Evolutionary conservation across 2,888 invertebrate species (phyloP).

Genomic region (Luperina nickerlii): DNA sequence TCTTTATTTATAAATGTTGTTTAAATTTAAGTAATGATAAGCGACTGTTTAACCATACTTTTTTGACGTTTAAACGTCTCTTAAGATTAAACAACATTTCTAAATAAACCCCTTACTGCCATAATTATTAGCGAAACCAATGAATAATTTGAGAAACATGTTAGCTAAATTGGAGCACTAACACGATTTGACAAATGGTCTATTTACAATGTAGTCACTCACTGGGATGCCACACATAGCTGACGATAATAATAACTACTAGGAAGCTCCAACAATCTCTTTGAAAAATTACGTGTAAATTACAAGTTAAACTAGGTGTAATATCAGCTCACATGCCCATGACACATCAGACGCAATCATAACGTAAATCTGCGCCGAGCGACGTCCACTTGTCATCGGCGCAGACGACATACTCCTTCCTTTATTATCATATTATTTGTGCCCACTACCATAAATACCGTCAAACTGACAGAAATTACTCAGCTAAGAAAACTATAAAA

Average conservation of each 20-base stretch:
- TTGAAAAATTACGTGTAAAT: conserved; percentile 35
- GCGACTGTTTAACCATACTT: background rate
- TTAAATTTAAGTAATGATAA: background rate
- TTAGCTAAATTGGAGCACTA: background rate
- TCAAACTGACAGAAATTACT: conserved; percentile 55
- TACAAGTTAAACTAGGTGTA: conserved; percentile 45
- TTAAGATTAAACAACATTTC: background rate
- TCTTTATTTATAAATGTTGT: background rate
- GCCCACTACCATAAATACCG: conserved; percentile 53
- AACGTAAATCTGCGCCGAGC: conserved; percentile 59
- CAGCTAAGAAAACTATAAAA: conserved; percentile 47
- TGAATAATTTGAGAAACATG: background rate
- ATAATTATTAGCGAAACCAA: background rate
- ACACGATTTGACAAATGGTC: background rate
- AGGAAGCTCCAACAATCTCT: conserved; percentile 1
- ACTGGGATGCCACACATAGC: background rate
- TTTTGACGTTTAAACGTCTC: background rate
- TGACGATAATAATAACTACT: background rate
- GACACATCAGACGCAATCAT: conserved; percentile 60
- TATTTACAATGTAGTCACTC: background rate
- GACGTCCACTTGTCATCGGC: conserved; percentile 71
- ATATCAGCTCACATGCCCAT: conserved; percentile 38
- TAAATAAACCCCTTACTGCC: background rate
- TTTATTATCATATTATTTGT: conserved; percentile 71
- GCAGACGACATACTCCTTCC: conserved; percentile 69